phyloP scores from a whole-genome alignment of 2,888 invertebrate species.

The Cinara cedri region DNA sequence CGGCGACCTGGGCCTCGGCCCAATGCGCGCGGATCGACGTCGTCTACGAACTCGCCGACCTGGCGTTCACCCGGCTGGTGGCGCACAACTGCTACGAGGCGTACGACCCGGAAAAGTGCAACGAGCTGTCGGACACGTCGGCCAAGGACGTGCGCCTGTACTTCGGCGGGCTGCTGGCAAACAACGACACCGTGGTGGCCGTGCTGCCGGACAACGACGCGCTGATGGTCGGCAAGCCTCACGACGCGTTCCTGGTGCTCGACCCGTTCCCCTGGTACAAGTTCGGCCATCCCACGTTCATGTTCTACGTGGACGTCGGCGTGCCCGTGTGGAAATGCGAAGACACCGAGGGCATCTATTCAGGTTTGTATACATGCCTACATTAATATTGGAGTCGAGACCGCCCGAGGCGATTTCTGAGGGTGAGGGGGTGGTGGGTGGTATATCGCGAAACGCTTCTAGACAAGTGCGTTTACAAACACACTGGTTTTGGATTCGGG shows the following conservation, averaged over 20 bases:
- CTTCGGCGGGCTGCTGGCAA: conserved; percentile 58
- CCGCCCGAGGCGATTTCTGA: no score
- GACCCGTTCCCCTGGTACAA: conserved; percentile 65
- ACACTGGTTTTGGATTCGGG: no score
- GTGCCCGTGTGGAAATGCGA: conserved; percentile 61
- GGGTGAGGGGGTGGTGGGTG: no score
- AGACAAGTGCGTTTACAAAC: no score
- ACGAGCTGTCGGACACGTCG: conserved; percentile 40
- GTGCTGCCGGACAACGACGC: conserved; percentile 59
- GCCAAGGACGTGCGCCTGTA: conserved; percentile 53
- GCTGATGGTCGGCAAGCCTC: conserved; percentile 58
- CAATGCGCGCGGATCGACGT: neutral
- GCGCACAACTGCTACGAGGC: conserved; percentile 45
- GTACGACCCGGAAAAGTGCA: conserved; percentile 45
- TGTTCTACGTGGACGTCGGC: conserved; percentile 64
- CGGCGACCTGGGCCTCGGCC: neutral
- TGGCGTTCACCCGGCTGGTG: conserved; percentile 36
- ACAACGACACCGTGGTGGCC: conserved; percentile 58
- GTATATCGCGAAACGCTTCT: no score
- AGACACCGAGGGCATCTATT: conserved; percentile 62
- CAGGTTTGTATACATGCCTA: conserved; percentile 64
- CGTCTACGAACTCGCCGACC: conserved; percentile 39
- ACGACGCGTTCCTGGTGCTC: conserved; percentile 61
- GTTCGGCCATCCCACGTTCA: conserved; percentile 65
- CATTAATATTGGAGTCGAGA: no score